Evolutionary conservation across 2,797 vertebrate genomes (phyloP).

Genomic region (Coracias cyanogaster): DNA sequence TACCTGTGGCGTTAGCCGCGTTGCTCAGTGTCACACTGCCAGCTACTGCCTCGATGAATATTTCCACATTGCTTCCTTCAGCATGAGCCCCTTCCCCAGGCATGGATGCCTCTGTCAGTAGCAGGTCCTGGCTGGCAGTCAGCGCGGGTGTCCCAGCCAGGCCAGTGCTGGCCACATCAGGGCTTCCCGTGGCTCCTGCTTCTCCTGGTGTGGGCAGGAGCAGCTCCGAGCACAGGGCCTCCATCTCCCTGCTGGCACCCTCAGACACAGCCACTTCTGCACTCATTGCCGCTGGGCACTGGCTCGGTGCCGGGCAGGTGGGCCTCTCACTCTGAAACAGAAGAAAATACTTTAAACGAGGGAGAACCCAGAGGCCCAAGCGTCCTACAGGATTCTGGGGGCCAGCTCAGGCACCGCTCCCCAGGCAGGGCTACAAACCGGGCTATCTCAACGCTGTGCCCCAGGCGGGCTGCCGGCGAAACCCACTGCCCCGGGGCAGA

Average conservation of each 20-base stretch:
- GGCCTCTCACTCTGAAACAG: background rate
- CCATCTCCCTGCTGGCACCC: slow-evolving; percentile 59
- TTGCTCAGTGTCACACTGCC: slow-evolving; percentile 68
- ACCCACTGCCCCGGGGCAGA: background rate
- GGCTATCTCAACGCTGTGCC: background rate
- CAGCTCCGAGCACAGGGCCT: slow-evolving; percentile 72
- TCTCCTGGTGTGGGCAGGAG: slow-evolving; percentile 38
- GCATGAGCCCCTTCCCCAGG: slow-evolving; percentile 42
- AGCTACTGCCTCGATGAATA: slow-evolving; percentile 78
- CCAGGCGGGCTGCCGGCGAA: background rate
- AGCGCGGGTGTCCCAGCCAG: background rate
- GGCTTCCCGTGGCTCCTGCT: background rate
- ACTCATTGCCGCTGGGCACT: background rate
- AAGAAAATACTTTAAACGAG: background rate
- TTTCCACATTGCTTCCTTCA: slow-evolving; percentile 73
- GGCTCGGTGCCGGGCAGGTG: background rate
- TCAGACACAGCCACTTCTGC: slow-evolving; percentile 36
- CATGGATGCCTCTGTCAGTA: slow-evolving; percentile 73
- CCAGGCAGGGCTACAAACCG: background rate
- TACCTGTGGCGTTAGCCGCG: slow-evolving; percentile 71
- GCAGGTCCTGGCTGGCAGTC: slow-evolving; percentile 58
- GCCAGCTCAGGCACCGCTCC: background rate
- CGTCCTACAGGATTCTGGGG: background rate
- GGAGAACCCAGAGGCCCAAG: background rate
- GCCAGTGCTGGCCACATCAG: background rate